Percentiles rank a stretch among this genome's conserved stretches.
Evolutionary conservation across 2,797 vertebrate genomes (phyloP).

Genomic region (Pristis pectinata): DNA sequence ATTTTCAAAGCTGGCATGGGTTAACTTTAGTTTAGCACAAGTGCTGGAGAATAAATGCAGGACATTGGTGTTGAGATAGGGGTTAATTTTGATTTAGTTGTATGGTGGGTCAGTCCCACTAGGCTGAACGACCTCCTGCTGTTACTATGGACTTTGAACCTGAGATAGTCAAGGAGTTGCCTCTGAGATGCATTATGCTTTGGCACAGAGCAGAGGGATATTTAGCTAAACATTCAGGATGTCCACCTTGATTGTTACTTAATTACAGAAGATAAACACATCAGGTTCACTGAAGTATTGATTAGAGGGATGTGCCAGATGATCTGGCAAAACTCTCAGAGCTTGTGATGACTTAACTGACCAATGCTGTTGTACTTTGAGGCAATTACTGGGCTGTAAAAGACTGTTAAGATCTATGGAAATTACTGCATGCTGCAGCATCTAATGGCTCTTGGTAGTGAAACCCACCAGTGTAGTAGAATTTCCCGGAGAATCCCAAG

Average conservation of each 20-base stretch:
- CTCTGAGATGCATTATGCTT: not conserved
- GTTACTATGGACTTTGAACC: not conserved
- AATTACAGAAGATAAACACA: not conserved
- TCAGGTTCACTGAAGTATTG: not conserved
- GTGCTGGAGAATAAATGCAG: no score
- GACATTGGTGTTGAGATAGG: no score
- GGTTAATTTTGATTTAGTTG: no score
- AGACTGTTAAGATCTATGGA: not conserved
- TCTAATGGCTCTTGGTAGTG: not conserved
- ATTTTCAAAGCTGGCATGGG: not conserved
- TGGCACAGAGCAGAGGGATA: not conserved
- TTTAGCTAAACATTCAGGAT: not conserved
- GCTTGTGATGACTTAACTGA: not conserved
- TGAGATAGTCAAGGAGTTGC: not conserved
- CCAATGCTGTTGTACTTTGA: not conserved
- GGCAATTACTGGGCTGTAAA: not conserved
- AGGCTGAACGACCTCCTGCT: not conserved
- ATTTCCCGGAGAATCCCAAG: conserved; percentile 71
- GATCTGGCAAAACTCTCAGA: no score
- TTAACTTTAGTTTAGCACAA: not conserved
- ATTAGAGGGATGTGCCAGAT: no score
- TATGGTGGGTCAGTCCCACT: not conserved
- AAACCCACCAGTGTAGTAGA: conserved; percentile 64
- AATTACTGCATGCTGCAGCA: not conserved
- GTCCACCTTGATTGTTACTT: not conserved